A percentile compares a stretch with the other conserved stretches of the same genome.
These are phyloP conservation scores for Melolontha melolontha DNA, from an alignment of 2,888 invertebrate genomes.

Conservation along the genomic window DNA sequence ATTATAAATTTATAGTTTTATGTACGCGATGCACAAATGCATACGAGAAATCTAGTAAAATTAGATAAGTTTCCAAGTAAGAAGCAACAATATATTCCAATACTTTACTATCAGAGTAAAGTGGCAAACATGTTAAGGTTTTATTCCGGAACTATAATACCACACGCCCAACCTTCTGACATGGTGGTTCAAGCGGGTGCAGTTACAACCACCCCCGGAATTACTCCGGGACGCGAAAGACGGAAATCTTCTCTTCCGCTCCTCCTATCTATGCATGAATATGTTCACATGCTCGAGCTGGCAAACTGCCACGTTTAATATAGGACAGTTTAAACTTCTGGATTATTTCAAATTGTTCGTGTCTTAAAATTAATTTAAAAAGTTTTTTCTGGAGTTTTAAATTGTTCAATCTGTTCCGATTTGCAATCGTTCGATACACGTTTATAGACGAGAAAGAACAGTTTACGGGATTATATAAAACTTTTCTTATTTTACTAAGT, in stretches of 20 bases:
- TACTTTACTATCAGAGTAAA: no score
- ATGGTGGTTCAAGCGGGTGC: slow-evolving; percentile 16
- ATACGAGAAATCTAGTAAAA: no score
- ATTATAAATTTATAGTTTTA: no score
- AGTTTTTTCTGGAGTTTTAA: slow-evolving; percentile 8
- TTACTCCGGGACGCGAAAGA: slow-evolving; percentile 18
- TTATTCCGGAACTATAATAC: slow-evolving; percentile 20
- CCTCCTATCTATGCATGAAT: slow-evolving; percentile 7
- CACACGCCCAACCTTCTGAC: slow-evolving; percentile 25
- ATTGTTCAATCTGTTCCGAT: not conserved
- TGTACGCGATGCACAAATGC: no score
- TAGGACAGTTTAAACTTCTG: slow-evolving; percentile 25
- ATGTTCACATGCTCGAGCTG: slow-evolving; percentile 6
- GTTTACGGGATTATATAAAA: not conserved
- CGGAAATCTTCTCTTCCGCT: slow-evolving; percentile 2
- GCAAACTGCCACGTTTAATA: slow-evolving; percentile 20
- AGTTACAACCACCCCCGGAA: slow-evolving; percentile 17
- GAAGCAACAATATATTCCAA: no score
- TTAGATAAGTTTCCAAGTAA: no score
- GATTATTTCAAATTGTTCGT: slow-evolving; percentile 27
- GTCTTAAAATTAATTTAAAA: slow-evolving; percentile 19
- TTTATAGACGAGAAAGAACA: not conserved
- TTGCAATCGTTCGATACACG: not conserved
- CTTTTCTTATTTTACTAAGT: no score
- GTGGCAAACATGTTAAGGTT: no score